Evolutionary conservation across 2,113 vertebrate species (phyloP).

Genomic region (Seriola rivoliana): DNA sequence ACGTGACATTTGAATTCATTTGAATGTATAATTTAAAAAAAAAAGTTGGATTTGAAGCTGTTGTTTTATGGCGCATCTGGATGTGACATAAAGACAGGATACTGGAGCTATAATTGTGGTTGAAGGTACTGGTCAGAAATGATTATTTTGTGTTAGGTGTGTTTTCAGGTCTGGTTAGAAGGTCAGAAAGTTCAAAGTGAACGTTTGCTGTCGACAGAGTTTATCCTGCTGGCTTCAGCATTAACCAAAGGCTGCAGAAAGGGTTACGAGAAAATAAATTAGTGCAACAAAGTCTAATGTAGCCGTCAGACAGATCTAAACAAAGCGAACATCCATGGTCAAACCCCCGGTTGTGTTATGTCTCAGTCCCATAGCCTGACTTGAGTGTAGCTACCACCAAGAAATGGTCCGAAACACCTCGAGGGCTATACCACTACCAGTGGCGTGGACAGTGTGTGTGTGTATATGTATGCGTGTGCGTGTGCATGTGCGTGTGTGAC

Average conservation of each 20-base stretch:
- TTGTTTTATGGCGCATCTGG: conserved; percentile 11
- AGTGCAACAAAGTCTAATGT: conserved; percentile 44
- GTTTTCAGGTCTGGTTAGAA: conserved; percentile 23
- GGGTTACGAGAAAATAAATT: conserved; percentile 52
- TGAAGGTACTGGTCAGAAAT: conserved; percentile 15
- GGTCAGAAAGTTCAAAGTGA: conserved; percentile 34
- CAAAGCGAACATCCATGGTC: conserved; percentile 50
- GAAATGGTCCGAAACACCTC: conserved; percentile 77
- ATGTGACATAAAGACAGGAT: conserved; percentile 21
- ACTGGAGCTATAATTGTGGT: conserved; percentile 20
- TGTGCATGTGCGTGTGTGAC: conserved; percentile 27
- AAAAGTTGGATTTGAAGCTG: conserved; percentile 15
- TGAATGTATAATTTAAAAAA: background rate
- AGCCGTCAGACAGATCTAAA: conserved; percentile 71
- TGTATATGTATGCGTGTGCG: conserved; percentile 35
- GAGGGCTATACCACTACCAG: conserved; percentile 51
- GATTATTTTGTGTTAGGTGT: conserved; percentile 40
- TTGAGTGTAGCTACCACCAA: conserved; percentile 58
- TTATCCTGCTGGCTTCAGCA: conserved; percentile 16
- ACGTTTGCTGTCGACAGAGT: conserved; percentile 24
- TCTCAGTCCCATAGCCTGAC: conserved; percentile 71
- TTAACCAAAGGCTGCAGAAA: background rate
- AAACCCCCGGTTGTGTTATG: conserved; percentile 77
- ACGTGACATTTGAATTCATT: conserved; percentile 20
- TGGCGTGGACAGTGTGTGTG: conserved; percentile 26